A percentile compares a stretch with the other conserved stretches of the same genome.
These are phyloP conservation scores for Asbolus verrucosus DNA, from an alignment of 1,140 invertebrate genomes.

Conservation along the genomic window DNA sequence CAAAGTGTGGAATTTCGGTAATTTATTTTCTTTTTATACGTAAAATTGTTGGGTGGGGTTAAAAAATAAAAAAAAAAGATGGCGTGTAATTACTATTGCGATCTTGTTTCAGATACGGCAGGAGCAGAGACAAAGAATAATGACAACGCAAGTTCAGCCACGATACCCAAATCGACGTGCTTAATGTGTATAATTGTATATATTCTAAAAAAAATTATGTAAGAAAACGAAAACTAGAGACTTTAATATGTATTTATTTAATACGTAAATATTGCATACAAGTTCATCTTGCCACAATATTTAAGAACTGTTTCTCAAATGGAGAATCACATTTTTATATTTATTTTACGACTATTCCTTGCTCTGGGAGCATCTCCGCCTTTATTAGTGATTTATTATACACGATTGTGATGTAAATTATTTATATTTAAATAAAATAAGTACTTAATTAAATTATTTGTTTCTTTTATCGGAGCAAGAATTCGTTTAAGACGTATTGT, in stretches of 20 bases:
- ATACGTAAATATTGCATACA: background rate
- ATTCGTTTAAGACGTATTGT: no score
- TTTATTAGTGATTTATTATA: slow-evolving; percentile 40
- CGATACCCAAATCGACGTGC: slow-evolving; percentile 3
- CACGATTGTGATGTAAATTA: slow-evolving; percentile 43
- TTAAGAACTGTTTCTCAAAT: slow-evolving; percentile 21
- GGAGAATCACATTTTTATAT: slow-evolving; percentile 21
- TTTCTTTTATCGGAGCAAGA: no score
- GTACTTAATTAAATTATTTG: slow-evolving; percentile 26
- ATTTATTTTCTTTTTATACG: slow-evolving; percentile 6
- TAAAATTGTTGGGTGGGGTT: background rate
- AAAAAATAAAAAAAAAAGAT: background rate
- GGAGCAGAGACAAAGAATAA: slow-evolving; percentile 38
- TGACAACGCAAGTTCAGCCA: slow-evolving; percentile 35
- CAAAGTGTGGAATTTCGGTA: slow-evolving; percentile 39
- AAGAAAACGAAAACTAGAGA: slow-evolving; percentile 21
- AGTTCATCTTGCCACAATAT: slow-evolving; percentile 40
- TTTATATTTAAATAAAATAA: slow-evolving; percentile 42
- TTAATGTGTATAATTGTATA: slow-evolving; percentile 21
- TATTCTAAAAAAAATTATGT: slow-evolving; percentile 17
- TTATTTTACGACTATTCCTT: slow-evolving; percentile 34
- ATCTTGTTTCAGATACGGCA: slow-evolving; percentile 33
- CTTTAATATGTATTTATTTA: slow-evolving; percentile 27
- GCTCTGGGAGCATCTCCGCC: slow-evolving; percentile 41
- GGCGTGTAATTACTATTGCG: slow-evolving; percentile 21